phyloP scores from a whole-genome alignment of 2,888 invertebrate species.

The Agonopterix heracliana region DNA sequence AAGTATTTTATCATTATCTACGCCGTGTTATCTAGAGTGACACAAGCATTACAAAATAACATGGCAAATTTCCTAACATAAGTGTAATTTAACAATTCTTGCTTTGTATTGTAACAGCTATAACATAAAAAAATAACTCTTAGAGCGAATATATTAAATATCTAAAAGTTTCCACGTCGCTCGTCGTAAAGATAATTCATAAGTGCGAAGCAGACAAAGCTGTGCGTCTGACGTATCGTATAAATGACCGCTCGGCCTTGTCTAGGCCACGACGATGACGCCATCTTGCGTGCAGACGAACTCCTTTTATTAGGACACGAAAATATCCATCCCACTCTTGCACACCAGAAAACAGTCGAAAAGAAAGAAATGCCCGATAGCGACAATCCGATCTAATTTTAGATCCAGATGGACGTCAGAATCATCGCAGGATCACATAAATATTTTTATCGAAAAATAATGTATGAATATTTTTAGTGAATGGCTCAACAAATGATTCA shows the following conservation, averaged over 20 bases:
- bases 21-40: conserved; percentile 15
- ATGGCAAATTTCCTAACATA: not conserved
- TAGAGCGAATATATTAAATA: not conserved
- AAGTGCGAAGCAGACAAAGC: conserved; percentile 51
- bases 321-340: conserved; percentile 49
- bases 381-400: conserved; percentile 34
- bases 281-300: conserved; percentile 65
- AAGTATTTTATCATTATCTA: conserved; percentile 21
- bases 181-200: conserved; percentile 35
- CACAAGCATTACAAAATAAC: conserved; percentile 2
- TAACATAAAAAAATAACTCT: too few species aligned
- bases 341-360: conserved; percentile 15
- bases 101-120: too few species aligned
- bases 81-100: too few species aligned
- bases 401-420: conserved; percentile 32
- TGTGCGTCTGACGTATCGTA: conserved; percentile 61
- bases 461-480: too few species aligned
- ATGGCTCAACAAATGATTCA: too few species aligned
- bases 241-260: conserved; percentile 73
- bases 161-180: conserved; percentile 46
- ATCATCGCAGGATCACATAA: conserved; percentile 17
- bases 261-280: conserved; percentile 75
- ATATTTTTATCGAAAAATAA: conserved; percentile 4
- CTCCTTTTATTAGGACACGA: conserved; percentile 61
- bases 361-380: conserved; percentile 36